These are phyloP conservation scores for Tragopan temminckii DNA, from an alignment of 2,797 vertebrate species.

Conservation along the genomic window DNA sequence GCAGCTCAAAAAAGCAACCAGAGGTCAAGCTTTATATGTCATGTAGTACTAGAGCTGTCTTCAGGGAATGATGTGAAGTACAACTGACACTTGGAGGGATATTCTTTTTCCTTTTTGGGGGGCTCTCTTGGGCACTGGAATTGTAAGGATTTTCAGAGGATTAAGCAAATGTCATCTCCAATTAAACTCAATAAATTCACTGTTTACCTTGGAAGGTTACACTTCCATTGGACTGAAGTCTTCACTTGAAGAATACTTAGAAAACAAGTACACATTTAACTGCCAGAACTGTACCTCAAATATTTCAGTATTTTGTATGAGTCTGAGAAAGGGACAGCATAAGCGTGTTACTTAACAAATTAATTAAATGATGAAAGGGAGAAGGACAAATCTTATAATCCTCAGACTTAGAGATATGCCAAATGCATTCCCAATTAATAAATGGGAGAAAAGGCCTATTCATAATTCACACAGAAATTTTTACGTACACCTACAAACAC, in stretches of 20 bases:
- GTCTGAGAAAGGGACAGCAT: neutral
- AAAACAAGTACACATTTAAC: neutral
- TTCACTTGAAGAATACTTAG: neutral
- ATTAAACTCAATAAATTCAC: neutral
- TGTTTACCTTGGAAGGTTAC: neutral
- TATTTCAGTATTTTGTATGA: neutral
- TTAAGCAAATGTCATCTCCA: neutral
- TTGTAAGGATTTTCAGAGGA: slow-evolving; percentile 4
- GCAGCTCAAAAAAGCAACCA: neutral
- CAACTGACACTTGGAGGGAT: neutral
- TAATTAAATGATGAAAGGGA: slow-evolving; percentile 25
- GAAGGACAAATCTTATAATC: neutral
- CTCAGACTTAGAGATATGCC: neutral
- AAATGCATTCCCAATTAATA: neutral
- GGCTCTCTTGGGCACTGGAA: neutral
- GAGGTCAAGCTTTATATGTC: neutral
- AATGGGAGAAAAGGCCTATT: neutral
- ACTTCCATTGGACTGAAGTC: neutral
- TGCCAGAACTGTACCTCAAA: neutral
- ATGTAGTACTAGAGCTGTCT: neutral
- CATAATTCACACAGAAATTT: neutral
- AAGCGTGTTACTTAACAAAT: neutral
- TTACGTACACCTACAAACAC: neutral
- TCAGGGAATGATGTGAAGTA: neutral
- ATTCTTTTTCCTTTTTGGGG: neutral